Base-by-base conservation (phyloP, 1,140 invertebrate genomes). In the Pseudomyrmex gracilis region DNA sequence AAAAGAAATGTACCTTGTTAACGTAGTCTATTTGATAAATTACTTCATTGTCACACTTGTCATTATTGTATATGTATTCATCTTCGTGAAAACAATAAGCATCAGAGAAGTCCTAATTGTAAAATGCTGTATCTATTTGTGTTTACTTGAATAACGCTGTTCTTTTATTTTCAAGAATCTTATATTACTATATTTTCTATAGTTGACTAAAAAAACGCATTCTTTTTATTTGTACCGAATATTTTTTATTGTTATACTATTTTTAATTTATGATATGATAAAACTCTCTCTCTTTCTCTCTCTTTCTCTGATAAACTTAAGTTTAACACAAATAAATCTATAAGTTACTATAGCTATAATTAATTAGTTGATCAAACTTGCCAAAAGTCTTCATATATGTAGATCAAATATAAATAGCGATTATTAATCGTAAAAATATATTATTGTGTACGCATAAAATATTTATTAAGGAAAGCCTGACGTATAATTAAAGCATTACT, bases 1-100 rank as follows among this genome's bases (percentile, higher is more conserved):
- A 88, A 82, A 89, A 85, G 86, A 82, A 78, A 77, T 86, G 86
- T 90, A 88, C 85, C 82, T 90, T 89, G 76, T 85, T 82, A 84
- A 85, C 34, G 82, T 90, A 85, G 13, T 89, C 87, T 86, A 76
- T 17, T 63, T 1, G 17, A 49, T 47, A 73, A 49, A 82, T 86
- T 83, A 74, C 57, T 57, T 77, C 67, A 83, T 45, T 82, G 61
- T 70, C 53, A 87, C 57, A 53, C 67, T 55, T 80, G 76, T 80
- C 76, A 80, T 80, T 70, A 20, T 71, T 80, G 55, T 82, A 76
- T 20, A 76, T 87, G 77, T 74, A 53, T 70, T 78, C 57, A 12
- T 64, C 22, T 55, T 71, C 17, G 51, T 64, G 49, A 51, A 83
- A 78, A 53, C 63, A 47, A 83, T 83, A 34, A 60, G 60, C 76